Percentiles rank a stretch among this genome's conserved stretches.
These are phyloP conservation scores for Heliconius hewitsoni DNA, from an alignment of 1,140 invertebrate species.

Conservation along the genomic window DNA sequence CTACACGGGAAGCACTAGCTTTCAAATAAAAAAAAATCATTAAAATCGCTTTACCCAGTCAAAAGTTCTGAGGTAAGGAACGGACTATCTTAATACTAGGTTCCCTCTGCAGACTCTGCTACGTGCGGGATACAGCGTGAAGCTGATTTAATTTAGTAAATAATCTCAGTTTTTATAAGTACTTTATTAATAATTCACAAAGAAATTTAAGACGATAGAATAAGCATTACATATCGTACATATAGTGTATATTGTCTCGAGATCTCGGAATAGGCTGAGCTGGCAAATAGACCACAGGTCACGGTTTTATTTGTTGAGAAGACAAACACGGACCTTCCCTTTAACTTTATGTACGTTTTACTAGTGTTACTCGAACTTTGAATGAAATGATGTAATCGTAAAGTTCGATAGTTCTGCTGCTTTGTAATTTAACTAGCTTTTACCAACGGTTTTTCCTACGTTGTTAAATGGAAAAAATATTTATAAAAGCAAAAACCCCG, in stretches of 20 bases:
- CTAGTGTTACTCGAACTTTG: slow-evolving; percentile 13
- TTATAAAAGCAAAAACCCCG: too few species aligned
- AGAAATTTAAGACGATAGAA: neutral
- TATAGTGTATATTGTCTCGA: neutral
- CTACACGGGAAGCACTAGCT: too few species aligned
- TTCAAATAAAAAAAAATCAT: too few species aligned
- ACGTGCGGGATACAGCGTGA: too few species aligned
- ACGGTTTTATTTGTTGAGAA: slow-evolving; percentile 22
- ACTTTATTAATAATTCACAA: neutral
- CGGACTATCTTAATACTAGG: too few species aligned
- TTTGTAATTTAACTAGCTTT: too few species aligned
- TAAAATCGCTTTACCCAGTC: too few species aligned
- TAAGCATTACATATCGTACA: neutral
- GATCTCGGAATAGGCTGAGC: slow-evolving; percentile 18
- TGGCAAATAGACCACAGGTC: slow-evolving; percentile 12
- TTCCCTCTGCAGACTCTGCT: too few species aligned
- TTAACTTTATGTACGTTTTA: slow-evolving; percentile 1
- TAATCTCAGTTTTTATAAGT: neutral
- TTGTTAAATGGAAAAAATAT: too few species aligned
- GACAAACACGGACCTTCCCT: slow-evolving; percentile 17
- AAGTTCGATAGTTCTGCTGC: too few species aligned
- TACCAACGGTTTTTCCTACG: too few species aligned
- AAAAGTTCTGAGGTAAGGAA: too few species aligned
- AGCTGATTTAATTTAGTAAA: neutral
- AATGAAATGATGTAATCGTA: neutral